Conservation (phyloP, 2,797 vertebrate genomes). For the Carapus acus region DNA sequence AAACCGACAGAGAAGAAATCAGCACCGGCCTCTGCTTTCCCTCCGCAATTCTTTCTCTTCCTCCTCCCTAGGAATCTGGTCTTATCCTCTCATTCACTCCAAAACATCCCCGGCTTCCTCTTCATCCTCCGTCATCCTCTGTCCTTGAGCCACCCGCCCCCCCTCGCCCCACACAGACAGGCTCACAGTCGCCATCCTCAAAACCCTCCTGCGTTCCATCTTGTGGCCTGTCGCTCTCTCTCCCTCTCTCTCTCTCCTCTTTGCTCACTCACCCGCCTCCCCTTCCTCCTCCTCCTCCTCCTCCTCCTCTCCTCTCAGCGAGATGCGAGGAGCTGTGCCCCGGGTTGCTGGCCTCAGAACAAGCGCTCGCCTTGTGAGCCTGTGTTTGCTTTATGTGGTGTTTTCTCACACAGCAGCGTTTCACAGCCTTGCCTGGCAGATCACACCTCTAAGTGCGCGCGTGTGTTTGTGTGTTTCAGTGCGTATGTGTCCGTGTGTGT, state of each 20-base stretch:
- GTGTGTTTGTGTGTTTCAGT: slow-evolving; percentile 23
- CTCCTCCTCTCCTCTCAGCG: slow-evolving; percentile 33
- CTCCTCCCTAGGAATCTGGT: neutral
- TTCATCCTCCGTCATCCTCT: slow-evolving; percentile 1
- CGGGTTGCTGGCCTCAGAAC: slow-evolving; percentile 57
- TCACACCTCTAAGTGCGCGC: slow-evolving; percentile 60
- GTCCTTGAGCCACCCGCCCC: too few species aligned
- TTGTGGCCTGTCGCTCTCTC: too few species aligned
- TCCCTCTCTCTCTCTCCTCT: too few species aligned
- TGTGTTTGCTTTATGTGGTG: slow-evolving; percentile 68
- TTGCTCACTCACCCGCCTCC: too few species aligned
- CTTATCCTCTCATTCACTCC: slow-evolving; percentile 35
- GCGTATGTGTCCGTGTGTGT: slow-evolving; percentile 24
- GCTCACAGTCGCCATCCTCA: too few species aligned
- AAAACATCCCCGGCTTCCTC: neutral
- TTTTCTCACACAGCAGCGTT: slow-evolving; percentile 70
- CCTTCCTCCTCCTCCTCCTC: neutral
- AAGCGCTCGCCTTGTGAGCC: slow-evolving; percentile 66
- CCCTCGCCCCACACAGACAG: too few species aligned
- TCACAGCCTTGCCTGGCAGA: slow-evolving; percentile 54
- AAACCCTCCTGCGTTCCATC: too few species aligned
- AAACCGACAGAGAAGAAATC: too few species aligned
- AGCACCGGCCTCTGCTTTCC: neutral
- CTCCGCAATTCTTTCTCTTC: neutral
- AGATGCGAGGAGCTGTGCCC: slow-evolving; percentile 49